Base-by-base conservation (phyloP, 1,140 invertebrate genomes). In the Listronotus bonariensis region DNA sequence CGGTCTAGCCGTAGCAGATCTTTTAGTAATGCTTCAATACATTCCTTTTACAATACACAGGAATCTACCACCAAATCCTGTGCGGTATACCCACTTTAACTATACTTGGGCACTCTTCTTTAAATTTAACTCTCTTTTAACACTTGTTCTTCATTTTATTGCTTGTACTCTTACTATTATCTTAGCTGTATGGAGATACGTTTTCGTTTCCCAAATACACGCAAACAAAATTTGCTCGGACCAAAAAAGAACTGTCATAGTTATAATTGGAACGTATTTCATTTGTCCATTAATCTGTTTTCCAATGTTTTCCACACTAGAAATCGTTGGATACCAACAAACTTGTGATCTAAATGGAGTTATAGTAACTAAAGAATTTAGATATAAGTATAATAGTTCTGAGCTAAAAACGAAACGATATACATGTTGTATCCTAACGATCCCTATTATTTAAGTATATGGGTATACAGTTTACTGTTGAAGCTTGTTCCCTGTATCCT, bases 1-100 rank as follows among this genome's bases (percentile, higher is more conserved):
- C 0, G 94, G 92, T 11, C 82, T 98, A 17, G 95, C 96, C 0
- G 86, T 96, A 0, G 92, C 93, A 1, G 95, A 98, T 78, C 84
- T 97, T 42, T 81, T 96, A 0, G 93, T 97, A 0, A 97, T 98
- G 94, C 76, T 94, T 31, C 92, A 94, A 64, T 98, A 97, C 77
- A 90, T 97, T 60, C 95, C 95, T 0, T 97, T 92, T 74, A 87
- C 89, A 0, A 83, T 90, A 34, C 92, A 96, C 76, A 86, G 88
- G 73, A 92, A 93, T 69, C 84, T 95, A 31, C 84, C 85, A 17
- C 65, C 69, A 0, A 34, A 57, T 58, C 80, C 85, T 11, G 80
- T 84, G n/a, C 81, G 83, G 0, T 79, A 82, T 69, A 84, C 87
- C 36, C 84, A 82, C 55, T 84, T 80, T 64, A 89, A 87, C 1